Evolutionary conservation across 2,888 invertebrate genomes (phyloP), one percentile per base, ranked within the genome.

Genomic region (Deroplatys truncata): DNA sequence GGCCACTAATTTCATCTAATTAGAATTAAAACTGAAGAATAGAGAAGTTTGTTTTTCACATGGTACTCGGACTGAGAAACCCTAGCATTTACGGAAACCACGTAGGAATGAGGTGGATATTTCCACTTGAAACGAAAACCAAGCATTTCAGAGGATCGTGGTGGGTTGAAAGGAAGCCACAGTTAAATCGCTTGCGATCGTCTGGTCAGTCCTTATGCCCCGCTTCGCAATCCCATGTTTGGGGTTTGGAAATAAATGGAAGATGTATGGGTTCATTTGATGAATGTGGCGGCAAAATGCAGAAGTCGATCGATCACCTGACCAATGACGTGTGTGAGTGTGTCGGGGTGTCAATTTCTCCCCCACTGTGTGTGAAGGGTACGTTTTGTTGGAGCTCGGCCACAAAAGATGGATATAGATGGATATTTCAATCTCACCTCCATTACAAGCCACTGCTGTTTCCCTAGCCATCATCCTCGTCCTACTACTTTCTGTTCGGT

Each of bases 221-320:
- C 56, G 56, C 56, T 72, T 72, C 56, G 56, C 56, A 72, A 72
- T 72, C 25, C 56, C 56, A 3, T 87, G 86, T 87, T 87, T 87
- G 28, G 82, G 31, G 82, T 72, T 87, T 56, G 86, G 29, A 82
- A 29, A 87, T 87, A 87, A 72, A 82, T 87, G 86, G 86, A 87
- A 87, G 86, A 87, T 87, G 86, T 82, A 87, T 87, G 82, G 86
- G 29, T n/a, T 87, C 72, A 28, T 87, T n/a, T 82, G 86, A 87
- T 87, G 92, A 91, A 92, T 92, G 92, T 92, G 91, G 92, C 91
- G 92, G 91, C 91, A 92, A 92, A 92, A 91, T 91, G 91, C 91
- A 91, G 91, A 72, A 72, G 56, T 72, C 92, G 91, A 92, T 92
- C 92, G 91, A 92, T 92, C 92, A 92, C 92, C 90, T 88, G 91